phyloP scores from a whole-genome alignment of 92 coral and sea anemone genomes.

The Palythoa caribaeorum region DNA sequence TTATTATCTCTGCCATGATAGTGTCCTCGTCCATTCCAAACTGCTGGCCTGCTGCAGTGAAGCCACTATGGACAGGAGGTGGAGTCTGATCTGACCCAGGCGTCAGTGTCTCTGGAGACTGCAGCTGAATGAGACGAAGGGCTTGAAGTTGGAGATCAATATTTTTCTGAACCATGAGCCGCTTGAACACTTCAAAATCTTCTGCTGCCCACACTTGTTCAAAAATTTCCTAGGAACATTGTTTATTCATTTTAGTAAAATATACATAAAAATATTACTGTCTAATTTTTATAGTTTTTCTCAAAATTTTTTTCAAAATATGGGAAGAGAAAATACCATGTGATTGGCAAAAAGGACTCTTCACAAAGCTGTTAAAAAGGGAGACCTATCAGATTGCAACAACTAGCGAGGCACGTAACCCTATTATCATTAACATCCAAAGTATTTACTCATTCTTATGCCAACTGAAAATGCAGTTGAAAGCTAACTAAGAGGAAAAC shows the following conservation, averaged over 20 bases:
- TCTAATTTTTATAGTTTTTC: background rate
- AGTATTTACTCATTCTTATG: too few relatives aligned
- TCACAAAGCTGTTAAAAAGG: too few relatives aligned
- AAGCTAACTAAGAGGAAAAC: too few relatives aligned
- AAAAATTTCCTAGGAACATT: constrained; percentile 78
- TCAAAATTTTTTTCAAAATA: background rate
- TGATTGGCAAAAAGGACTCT: too few relatives aligned
- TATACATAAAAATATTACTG: background rate
- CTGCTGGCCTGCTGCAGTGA: background rate
- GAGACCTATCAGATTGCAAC: too few relatives aligned
- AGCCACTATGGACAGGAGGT: background rate
- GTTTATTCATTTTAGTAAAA: background rate
- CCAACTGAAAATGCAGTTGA: too few relatives aligned
- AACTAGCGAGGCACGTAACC: too few relatives aligned
- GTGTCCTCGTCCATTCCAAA: constrained; percentile 80
- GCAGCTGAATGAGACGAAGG: constrained; percentile 82
- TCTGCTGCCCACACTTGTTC: constrained; percentile 99
- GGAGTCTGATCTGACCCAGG: constrained; percentile 28
- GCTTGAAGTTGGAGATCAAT: constrained; percentile 95
- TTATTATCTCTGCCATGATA: constrained; percentile 87
- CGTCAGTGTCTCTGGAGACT: constrained; percentile 50
- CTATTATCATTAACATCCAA: too few relatives aligned
- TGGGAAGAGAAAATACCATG: too few relatives aligned
- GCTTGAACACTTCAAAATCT: constrained; percentile 91
- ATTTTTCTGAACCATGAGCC: constrained; percentile 90